Base-by-base conservation (phyloP, 2,113 vertebrate species). In the Bos javanicus region DNA sequence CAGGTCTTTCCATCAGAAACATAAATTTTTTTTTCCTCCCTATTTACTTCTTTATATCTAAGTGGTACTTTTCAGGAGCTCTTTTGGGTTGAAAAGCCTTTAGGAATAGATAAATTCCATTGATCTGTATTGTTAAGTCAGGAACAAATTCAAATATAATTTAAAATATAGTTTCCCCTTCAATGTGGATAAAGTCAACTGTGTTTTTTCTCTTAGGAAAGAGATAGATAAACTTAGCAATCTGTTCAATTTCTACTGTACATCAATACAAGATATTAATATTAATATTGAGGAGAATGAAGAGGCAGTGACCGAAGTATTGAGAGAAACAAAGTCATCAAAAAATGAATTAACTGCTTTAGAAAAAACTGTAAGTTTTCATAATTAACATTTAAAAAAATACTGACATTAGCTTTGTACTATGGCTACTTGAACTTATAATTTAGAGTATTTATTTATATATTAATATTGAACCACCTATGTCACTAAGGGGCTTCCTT, bases 161-260 rank as follows among this genome's bases (percentile, higher is more conserved):
- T 96, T 95, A 90, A 80, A n/a, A 87, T 71, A 74, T 33, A 85
- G 15, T 89, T 87, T 96, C n/a, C 2, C 48, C 56, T 97, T 90
- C 30, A 62, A 52, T 39, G 8, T 48, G 16, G 7, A 33, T 80
- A 62, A 87, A 91, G 26, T 60, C 21, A 90, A 9, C 14, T 87
- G 10, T 96, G 5, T 85, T 92, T 92, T 94, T 50, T 33, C 36
- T 56, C 57, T 26, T 64, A 98, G 97, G 87, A 97, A 1, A 85
- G 90, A 97, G 5, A 1, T 88, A 2, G 57, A 46, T 1, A 59
- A 81, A 16, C 80, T 98, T 6, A 9, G 0, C 0, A 0, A 1
- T n/a, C n/a, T 97, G 0, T 14, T 0, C 19, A 0, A 0, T 30
- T 67, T 96, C 39, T 97, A 96, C 2, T 19, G 0, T 39, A 6